These are phyloP conservation scores for Andricus quercusramuli DNA, from an alignment of 2,888 invertebrate species.

Conservation along the genomic window DNA sequence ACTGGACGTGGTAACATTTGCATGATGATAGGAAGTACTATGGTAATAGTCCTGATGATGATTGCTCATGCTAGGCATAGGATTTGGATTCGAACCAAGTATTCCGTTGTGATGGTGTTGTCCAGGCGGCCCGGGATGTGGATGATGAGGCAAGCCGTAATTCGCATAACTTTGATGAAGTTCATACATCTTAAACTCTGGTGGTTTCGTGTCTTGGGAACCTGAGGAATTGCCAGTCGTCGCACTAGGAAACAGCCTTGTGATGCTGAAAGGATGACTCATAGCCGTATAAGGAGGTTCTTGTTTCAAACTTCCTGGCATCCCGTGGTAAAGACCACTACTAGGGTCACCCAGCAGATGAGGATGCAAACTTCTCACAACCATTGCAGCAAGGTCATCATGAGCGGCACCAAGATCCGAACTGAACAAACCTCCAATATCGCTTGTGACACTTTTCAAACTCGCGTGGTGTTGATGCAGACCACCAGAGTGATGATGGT, in stretches of 20 bases:
- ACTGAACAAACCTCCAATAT: conserved; percentile 73
- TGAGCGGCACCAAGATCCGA: conserved; percentile 74
- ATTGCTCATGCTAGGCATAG: conserved; percentile 82
- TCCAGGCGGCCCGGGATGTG: conserved; percentile 79
- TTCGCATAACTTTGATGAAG: conserved; percentile 82
- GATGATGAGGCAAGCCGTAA: conserved; percentile 82
- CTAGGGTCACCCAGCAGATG: conserved; percentile 72
- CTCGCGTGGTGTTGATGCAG: conserved; percentile 59
- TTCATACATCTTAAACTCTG: no score
- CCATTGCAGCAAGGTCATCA: conserved; percentile 85
- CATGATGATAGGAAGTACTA: conserved; percentile 85
- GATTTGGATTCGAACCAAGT: conserved; percentile 82
- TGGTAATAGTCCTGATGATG: conserved; percentile 85
- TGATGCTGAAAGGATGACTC: conserved; percentile 96
- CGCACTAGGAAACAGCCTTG: conserved; percentile 93
- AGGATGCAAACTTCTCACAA: conserved; percentile 83
- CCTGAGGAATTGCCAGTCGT: conserved; percentile 83
- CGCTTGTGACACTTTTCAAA: conserved; percentile 68
- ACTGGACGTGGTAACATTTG: conserved; percentile 56
- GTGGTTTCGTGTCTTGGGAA: no score
- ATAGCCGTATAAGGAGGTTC: conserved; percentile 90
- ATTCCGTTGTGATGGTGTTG: conserved; percentile 82
- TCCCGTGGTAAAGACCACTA: conserved; percentile 81
- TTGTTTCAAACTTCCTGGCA: conserved; percentile 86
- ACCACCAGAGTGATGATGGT: conserved; percentile 70